These are phyloP conservation scores for Drosophila macrospina DNA, from an alignment of 2,888 invertebrate genomes.

Conservation along the genomic window DNA sequence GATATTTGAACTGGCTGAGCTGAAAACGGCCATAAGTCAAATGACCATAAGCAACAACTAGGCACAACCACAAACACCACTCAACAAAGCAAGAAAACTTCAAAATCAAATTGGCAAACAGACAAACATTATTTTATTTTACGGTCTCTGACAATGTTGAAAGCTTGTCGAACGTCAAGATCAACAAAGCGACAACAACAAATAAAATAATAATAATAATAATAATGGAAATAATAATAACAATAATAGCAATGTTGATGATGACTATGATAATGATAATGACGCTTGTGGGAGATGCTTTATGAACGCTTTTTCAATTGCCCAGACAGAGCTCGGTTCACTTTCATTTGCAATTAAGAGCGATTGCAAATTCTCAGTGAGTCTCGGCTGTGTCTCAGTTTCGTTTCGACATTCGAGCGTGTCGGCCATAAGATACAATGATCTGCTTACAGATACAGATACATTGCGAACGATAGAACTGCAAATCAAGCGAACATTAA, in stretches of 20 bases:
- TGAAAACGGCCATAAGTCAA: conserved; percentile 6
- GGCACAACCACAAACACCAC: conserved; percentile 3
- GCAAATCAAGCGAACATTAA: conserved; percentile 59
- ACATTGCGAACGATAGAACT: conserved; percentile 28
- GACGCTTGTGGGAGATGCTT: conserved; percentile 39
- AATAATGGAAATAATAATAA: conserved; percentile 5
- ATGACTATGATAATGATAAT: conserved; percentile 26
- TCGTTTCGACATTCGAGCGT: conserved; percentile 50
- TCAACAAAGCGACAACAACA: conserved; percentile 20
- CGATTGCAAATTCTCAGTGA: conserved; percentile 40
- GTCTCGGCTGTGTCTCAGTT: conserved; percentile 32
- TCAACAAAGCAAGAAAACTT: conserved; percentile 24
- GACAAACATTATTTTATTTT: conserved; percentile 38
- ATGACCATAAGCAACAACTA: conserved; percentile 33
- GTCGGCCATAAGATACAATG: conserved; percentile 46
- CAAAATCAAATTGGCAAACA: conserved; percentile 49
- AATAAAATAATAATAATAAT: too few species aligned
- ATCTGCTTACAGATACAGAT: conserved; percentile 41
- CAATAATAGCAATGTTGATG: conserved; percentile 5
- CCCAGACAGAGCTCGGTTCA: conserved; percentile 41
- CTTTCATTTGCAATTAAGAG: conserved; percentile 69
- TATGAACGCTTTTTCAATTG: conserved; percentile 50
- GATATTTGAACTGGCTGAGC: conserved; percentile 48
- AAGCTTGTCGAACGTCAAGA: conserved; percentile 51
- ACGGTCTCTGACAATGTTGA: conserved; percentile 44